phyloP scores from a whole-genome alignment of 2,797 vertebrate genomes.

The Xiphophorus birchmanni region DNA sequence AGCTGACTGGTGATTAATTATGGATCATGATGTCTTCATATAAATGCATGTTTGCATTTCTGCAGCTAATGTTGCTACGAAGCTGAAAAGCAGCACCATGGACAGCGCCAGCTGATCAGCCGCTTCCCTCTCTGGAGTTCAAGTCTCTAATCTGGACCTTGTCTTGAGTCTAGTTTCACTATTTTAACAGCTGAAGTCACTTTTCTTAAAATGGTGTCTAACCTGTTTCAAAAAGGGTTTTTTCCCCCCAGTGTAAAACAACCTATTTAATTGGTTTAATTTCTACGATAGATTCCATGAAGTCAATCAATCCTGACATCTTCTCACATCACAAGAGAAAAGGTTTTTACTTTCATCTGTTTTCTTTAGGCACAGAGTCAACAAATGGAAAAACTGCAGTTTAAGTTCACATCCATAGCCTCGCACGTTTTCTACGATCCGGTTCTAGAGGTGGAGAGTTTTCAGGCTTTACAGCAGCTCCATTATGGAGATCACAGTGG shows the following conservation, averaged over 20 bases:
- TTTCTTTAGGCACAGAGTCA: neutral
- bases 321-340: neutral
- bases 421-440: neutral
- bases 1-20: slow-evolving; percentile 13
- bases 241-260: too few species aligned
- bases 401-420: neutral
- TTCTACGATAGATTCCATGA: neutral
- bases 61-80: neutral
- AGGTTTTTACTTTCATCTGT: neutral
- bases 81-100: slow-evolving; percentile 24
- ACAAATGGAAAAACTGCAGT: neutral
- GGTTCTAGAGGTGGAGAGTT: neutral
- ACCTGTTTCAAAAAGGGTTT: neutral
- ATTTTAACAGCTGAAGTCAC: neutral
- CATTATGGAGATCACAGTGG: neutral
- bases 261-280: neutral
- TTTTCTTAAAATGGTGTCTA: neutral
- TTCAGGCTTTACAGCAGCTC: neutral
- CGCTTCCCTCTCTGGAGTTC: neutral
- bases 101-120: slow-evolving; percentile 19
- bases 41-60: neutral
- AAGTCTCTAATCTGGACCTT: neutral
- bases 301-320: neutral
- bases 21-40: slow-evolving; percentile 1
- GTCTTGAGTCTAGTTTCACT: neutral